Base-by-base conservation (phyloP, 2,113 vertebrate genomes). In the Ictalurus punctatus region DNA sequence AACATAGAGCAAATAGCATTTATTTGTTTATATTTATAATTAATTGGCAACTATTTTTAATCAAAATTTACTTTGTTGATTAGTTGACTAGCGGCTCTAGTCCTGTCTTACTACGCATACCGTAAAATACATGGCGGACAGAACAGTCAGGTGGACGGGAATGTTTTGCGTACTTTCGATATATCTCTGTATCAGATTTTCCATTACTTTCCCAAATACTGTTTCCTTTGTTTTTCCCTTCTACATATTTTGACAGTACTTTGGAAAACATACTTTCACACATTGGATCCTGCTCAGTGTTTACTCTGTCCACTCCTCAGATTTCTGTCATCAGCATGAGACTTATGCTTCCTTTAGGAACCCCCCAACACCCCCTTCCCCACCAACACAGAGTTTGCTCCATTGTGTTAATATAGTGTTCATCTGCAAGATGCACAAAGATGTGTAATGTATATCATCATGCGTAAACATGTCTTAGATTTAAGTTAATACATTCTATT, bases 261-360 rank as follows among this genome's bases (percentile, higher is more conserved):
- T 48, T 89, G 86, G 79, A 86, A 80, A 84, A 84, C 48, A 48
- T 12, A 54, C 44, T n/a, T 65, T 69, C 54, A 59, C 89, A 74
- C 76, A 78, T 56, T 71, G 83, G 83, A 90, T 88, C 76, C 48
- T 54, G 80, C 40, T 34, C 86, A 86, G 86, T 88, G 90, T 92
- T 92, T 91, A 89, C 80, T 88, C 80, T 84, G 23, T 83, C n/a
- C 67, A 40, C 83, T 86, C 82, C 67, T 71, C 65, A 86, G 89
- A 91, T 89, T 88, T 67, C 59, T 86, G 88, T 90, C 74, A 44
- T 79, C 56, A 86, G 54, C 73, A 27, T 89, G 65, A 34, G 25
- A 81, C 86, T 76, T 84, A 65, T 44, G 61, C 86, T 91, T 92
- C 90, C 89, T 90, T 82, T 87, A 40, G 80, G 61, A 83, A 1